Evolutionary conservation across 2,888 invertebrate genomes (phyloP).

Genomic region (Pelosia muscerda): DNA sequence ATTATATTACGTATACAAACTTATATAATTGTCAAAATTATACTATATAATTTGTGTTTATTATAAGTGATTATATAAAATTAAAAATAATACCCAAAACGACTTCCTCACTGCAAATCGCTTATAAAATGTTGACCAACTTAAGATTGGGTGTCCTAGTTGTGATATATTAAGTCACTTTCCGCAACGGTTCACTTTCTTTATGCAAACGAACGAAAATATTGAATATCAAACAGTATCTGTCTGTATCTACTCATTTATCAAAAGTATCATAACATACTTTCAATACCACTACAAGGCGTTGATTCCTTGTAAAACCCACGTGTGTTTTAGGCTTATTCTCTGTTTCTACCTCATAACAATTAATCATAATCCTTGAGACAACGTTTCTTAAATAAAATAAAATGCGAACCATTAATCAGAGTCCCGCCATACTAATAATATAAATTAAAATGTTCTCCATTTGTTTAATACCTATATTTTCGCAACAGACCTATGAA

Average conservation of each 20-base stretch:
- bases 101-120: constrained; percentile 17
- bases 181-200: constrained; percentile 40
- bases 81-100: constrained; percentile 14
- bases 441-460: constrained; percentile 1
- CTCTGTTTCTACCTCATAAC: background rate
- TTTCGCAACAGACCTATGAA: background rate
- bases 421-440: background rate
- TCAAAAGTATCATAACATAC: constrained; percentile 25
- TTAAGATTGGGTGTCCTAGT: constrained; percentile 18
- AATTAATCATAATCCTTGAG: constrained; percentile 6
- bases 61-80: constrained; percentile 3
- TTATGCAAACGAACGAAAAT: constrained; percentile 42
- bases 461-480: background rate
- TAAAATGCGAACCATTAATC: background rate
- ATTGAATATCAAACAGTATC: constrained; percentile 25
- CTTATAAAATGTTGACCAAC: constrained; percentile 21
- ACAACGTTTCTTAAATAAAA: constrained; percentile 1
- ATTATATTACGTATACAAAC: constrained; percentile 9
- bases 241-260: constrained; percentile 25
- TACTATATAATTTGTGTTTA: constrained; percentile 1
- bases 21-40: background rate
- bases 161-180: constrained; percentile 20
- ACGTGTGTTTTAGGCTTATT: background rate
- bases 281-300: constrained; percentile 14
- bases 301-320: constrained; percentile 4